phyloP scores from a whole-genome alignment of 2,797 vertebrate species.

The Lophius americanus region DNA sequence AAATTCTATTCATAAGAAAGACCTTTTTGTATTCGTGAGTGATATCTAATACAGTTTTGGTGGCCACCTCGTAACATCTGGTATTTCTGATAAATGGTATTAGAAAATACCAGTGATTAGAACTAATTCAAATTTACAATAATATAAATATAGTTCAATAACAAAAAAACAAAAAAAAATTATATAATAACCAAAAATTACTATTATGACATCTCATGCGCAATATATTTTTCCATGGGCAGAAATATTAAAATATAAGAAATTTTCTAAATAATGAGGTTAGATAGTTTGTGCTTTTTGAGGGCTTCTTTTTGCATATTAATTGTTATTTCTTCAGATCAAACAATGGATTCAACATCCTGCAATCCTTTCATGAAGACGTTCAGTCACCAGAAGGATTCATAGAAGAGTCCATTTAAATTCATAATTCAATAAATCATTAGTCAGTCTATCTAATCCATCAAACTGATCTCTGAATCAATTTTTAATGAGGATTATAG shows the following conservation, averaged over 20 bases:
- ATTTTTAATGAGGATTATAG: neutral
- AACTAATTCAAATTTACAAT: neutral
- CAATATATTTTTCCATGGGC: neutral
- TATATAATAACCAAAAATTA: neutral
- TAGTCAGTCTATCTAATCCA: neutral
- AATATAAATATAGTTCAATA: neutral
- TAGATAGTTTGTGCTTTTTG: neutral
- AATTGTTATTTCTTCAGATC: neutral
- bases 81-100: neutral
- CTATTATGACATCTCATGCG: neutral
- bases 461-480: neutral
- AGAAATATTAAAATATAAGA: neutral
- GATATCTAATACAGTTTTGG: neutral
- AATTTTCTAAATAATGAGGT: neutral
- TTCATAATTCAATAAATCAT: neutral
- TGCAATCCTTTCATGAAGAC: neutral
- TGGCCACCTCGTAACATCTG: neutral
- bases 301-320: neutral
- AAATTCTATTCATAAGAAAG: conserved; percentile 20
- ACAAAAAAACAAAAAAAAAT: no score
- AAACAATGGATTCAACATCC: no score
- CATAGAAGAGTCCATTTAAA: neutral
- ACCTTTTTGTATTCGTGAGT: neutral
- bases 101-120: neutral
- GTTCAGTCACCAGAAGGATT: conserved; percentile 8